A percentile compares a stretch with the other conserved stretches of the same genome.
These are phyloP conservation scores for Petrophora chlorosata DNA, from an alignment of 2,888 invertebrate genomes.

Conservation along the genomic window DNA sequence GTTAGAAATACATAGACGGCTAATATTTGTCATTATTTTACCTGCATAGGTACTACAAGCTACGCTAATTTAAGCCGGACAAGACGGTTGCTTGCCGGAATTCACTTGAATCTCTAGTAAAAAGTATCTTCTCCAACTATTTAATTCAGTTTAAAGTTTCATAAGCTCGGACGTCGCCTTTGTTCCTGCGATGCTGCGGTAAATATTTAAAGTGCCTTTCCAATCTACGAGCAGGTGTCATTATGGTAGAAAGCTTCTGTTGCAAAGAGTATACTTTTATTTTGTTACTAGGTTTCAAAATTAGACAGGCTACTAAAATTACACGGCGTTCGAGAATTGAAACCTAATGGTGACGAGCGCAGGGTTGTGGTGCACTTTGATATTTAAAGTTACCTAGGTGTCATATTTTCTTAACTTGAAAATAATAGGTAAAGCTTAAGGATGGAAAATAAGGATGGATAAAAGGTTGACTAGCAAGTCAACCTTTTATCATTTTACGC, in stretches of 20 bases:
- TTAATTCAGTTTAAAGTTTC: constrained; percentile 26
- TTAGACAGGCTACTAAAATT: not conserved
- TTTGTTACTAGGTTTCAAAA: too few species aligned
- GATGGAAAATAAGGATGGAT: too few species aligned
- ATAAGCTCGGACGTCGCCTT: constrained; percentile 5
- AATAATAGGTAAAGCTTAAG: too few species aligned
- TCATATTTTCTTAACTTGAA: too few species aligned
- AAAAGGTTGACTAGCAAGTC: too few species aligned
- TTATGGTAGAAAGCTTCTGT: constrained; percentile 4
- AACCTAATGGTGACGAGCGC: not conserved
- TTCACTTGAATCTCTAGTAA: not conserved
- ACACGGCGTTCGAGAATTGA: not conserved
- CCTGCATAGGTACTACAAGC: too few species aligned
- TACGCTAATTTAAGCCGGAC: too few species aligned
- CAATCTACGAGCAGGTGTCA: constrained; percentile 5
- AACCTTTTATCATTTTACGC: too few species aligned
- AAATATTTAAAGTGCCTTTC: constrained; percentile 13
- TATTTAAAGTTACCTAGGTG: too few species aligned
- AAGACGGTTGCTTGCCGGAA: not conserved
- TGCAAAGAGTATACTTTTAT: not conserved
- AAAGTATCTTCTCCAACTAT: not conserved
- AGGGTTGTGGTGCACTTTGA: not conserved
- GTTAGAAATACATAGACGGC: too few species aligned
- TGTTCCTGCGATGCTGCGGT: not conserved
- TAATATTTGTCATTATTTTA: too few species aligned